phyloP scores from a whole-genome alignment of 2,797 vertebrate genomes.

The Phoeniculus purpureus region DNA sequence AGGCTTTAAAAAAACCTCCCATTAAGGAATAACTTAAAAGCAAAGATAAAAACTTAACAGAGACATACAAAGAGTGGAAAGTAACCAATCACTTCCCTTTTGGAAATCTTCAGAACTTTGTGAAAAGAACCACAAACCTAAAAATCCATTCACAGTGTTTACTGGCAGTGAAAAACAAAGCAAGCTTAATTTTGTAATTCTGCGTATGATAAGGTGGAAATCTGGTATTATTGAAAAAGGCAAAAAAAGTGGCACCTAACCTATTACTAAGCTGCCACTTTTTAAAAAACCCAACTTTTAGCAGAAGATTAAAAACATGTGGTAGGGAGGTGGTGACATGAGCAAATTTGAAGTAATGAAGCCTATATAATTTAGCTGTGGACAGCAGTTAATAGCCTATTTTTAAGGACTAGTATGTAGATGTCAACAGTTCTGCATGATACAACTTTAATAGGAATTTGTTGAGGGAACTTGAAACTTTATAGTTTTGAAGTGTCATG shows the following conservation, averaged over 20 bases:
- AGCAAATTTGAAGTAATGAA: conserved; percentile 67
- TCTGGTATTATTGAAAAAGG: neutral
- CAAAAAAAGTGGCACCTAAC: neutral
- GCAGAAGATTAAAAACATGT: conserved; percentile 61
- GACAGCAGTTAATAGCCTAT: conserved; percentile 59
- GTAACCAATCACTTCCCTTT: neutral
- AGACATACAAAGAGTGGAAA: neutral
- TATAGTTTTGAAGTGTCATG: neutral
- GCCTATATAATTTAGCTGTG: conserved; percentile 62
- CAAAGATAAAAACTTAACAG: neutral
- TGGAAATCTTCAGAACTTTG: neutral
- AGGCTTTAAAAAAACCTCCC: neutral
- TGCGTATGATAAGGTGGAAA: neutral
- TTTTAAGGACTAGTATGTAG: conserved; percentile 15
- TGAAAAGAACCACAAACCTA: neutral
- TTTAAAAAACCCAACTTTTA: conserved; percentile 6
- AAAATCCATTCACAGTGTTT: neutral
- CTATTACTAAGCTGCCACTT: conserved; percentile 15
- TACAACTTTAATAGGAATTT: conserved; percentile 29
- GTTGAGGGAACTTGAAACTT: neutral
- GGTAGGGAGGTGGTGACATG: conserved; percentile 56
- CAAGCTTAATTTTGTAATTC: neutral
- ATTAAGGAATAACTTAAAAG: neutral
- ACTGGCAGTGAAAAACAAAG: neutral
- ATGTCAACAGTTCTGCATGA: conserved; percentile 51